These are phyloP conservation scores for Montipora capricornis DNA, from an alignment of 64 coral and sea anemone species.

Conservation along the genomic window DNA sequence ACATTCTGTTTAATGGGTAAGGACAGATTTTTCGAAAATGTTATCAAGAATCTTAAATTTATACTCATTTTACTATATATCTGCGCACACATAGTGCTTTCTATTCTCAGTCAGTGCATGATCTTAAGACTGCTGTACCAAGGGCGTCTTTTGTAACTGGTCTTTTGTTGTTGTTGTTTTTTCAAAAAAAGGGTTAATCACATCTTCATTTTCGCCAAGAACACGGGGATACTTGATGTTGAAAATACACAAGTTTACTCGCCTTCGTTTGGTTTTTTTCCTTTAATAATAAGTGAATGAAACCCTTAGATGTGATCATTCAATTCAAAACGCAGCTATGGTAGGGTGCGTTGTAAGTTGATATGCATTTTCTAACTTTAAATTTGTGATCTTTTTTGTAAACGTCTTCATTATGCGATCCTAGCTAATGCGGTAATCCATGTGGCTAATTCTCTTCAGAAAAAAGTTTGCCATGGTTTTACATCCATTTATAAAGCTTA, in stretches of 20 bases:
- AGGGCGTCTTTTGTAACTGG: neutral
- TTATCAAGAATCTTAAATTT: neutral
- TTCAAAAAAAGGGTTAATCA: neutral
- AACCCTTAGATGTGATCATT: neutral
- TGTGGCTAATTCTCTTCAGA: neutral
- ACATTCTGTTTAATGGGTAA: slow-evolving; percentile 32
- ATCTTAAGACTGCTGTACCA: neutral
- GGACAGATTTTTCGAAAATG: neutral
- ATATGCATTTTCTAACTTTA: neutral
- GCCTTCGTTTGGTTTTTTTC: neutral
- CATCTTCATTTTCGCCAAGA: neutral
- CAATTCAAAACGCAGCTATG: neutral
- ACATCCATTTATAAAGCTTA: neutral
- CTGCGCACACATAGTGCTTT: neutral
- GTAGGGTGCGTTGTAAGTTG: neutral
- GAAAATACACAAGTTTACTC: neutral
- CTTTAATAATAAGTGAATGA: neutral
- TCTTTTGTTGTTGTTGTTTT: neutral
- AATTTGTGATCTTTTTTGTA: too few relatives aligned
- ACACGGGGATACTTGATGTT: neutral
- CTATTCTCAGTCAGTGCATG: neutral
- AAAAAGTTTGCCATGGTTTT: neutral
- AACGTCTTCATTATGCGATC: too few relatives aligned
- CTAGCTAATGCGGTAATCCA: neutral
- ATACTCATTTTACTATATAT: neutral